Base-by-base conservation (phyloP, 1,140 invertebrate species). In the Probaryconus sp. region DNA sequence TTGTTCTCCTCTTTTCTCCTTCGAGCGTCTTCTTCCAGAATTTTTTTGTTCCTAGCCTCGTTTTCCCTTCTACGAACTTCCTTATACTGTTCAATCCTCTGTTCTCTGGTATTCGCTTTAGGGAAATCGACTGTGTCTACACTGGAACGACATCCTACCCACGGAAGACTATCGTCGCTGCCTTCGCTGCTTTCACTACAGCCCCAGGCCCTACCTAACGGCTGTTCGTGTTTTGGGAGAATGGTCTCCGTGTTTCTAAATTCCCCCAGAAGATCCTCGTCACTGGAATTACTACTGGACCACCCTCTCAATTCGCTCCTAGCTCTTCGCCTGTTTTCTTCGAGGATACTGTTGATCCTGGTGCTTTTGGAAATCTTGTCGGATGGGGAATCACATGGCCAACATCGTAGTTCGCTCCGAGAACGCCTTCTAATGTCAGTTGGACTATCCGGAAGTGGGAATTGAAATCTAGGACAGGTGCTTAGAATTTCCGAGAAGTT, bases 181-280 rank as follows among this genome's bases (percentile, higher is more conserved):
- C 87, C 87, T 21, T 89, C 88, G 69, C 87, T 88, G 60, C 87
- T 87, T 45, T 88, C 85, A 68, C 83, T 85, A 61, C 83, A 86
- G 16, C 84, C 84, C 86, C 85, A 87, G 1, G 81, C 77, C 9
- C 86, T 73, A 64, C 61, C 11, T 61, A 63, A 40, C 40, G 72
- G 30, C 63, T 77, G 55, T 73, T 78, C 30, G 60, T 63, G 70
- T 33, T 61, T 83, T 68, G 43, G 24, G 0, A 74, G 21, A 1
- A 70, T 53, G 16, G 11, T 56, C 0, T 74, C 30, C 0, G 81
- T 68, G 5, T 74, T 78, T 0, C 80, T 81, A 42, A 79, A 86
- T 18, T 86, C 84, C 0, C 58, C 65, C 1, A 84, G n/a, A 0
- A 83, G 72, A 43, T 87, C 86, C n/a, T 87, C 86, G 77, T 87